Percentiles rank a stretch among this genome's conserved stretches.
These are phyloP conservation scores for Perizoma affinitatum DNA, from an alignment of 2,888 invertebrate species.

Conservation along the genomic window DNA sequence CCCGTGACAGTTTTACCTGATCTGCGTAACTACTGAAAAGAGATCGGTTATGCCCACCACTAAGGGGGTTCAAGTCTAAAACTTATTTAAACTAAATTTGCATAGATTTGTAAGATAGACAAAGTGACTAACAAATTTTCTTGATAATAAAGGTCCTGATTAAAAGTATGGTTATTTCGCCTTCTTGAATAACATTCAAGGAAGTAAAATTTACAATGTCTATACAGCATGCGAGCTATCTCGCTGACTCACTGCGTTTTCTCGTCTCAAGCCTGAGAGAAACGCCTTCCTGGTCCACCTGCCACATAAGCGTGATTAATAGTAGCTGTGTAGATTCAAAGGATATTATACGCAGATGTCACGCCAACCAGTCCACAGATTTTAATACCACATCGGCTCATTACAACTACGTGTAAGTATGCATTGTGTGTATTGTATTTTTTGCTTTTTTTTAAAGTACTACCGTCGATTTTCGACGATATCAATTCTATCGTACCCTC, in stretches of 20 bases:
- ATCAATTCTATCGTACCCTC: no score
- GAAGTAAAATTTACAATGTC: constrained; percentile 28
- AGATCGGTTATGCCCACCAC: no score
- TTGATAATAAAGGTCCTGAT: no score
- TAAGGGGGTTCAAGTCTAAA: no score
- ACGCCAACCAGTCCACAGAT: constrained; percentile 35
- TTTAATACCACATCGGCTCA: constrained; percentile 56
- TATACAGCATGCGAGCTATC: constrained; percentile 56
- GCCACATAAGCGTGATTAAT: constrained; percentile 35
- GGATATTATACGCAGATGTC: constrained; percentile 50
- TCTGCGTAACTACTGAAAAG: no score
- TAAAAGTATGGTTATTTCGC: constrained; percentile 1
- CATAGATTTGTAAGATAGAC: no score
- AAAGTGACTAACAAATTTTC: no score
- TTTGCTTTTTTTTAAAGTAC: no score
- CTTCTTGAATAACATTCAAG: background rate
- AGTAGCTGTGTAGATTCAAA: constrained; percentile 48
- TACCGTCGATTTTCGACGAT: no score
- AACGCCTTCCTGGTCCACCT: constrained; percentile 55
- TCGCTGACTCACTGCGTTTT: constrained; percentile 57
- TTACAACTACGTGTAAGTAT: constrained; percentile 59
- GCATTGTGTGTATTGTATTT: no score
- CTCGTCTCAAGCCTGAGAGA: constrained; percentile 47
- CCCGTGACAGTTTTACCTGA: no score
- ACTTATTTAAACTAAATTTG: no score